Percentiles rank a stretch among this genome's conserved stretches.
These are phyloP conservation scores for Fissipunctia ypsillon DNA, from an alignment of 2,888 invertebrate genomes.

Conservation along the genomic window DNA sequence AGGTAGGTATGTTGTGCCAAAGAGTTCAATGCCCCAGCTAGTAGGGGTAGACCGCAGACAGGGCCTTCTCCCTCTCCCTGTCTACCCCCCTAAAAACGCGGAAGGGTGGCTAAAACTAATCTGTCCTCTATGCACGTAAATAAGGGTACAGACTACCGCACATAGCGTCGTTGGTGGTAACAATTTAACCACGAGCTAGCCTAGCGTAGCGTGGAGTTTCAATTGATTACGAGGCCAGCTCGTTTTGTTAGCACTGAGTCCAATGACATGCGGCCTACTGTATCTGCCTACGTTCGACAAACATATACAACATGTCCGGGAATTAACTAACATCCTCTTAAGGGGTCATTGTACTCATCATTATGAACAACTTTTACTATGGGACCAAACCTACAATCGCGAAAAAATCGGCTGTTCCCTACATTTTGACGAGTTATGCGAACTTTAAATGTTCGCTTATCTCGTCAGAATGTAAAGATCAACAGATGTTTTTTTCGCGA, in stretches of 20 bases:
- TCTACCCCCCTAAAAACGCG: constrained; percentile 28
- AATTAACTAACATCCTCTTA: too few relatives aligned
- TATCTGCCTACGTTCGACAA: not conserved
- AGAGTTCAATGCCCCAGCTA: constrained; percentile 30
- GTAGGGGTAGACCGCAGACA: constrained; percentile 24
- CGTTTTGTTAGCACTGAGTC: not conserved
- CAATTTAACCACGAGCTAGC: too few relatives aligned
- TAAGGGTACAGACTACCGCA: not conserved
- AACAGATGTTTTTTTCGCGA: too few relatives aligned
- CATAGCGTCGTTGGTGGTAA: too few relatives aligned
- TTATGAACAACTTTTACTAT: too few relatives aligned
- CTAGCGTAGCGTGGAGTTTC: not conserved
- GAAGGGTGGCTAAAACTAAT: constrained; percentile 21
- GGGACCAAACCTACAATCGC: too few relatives aligned
- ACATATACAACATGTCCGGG: too few relatives aligned
- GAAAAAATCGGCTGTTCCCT: too few relatives aligned
- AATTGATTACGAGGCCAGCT: not conserved
- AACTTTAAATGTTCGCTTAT: too few relatives aligned
- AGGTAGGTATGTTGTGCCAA: not conserved
- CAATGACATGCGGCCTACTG: not conserved
- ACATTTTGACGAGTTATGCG: too few relatives aligned
- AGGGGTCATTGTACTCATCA: too few relatives aligned
- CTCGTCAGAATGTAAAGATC: too few relatives aligned
- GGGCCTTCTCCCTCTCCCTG: constrained; percentile 23
- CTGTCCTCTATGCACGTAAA: not conserved